Evolutionary conservation across 2,797 vertebrate genomes (phyloP).

Genomic region (Nyctibius grandis): DNA sequence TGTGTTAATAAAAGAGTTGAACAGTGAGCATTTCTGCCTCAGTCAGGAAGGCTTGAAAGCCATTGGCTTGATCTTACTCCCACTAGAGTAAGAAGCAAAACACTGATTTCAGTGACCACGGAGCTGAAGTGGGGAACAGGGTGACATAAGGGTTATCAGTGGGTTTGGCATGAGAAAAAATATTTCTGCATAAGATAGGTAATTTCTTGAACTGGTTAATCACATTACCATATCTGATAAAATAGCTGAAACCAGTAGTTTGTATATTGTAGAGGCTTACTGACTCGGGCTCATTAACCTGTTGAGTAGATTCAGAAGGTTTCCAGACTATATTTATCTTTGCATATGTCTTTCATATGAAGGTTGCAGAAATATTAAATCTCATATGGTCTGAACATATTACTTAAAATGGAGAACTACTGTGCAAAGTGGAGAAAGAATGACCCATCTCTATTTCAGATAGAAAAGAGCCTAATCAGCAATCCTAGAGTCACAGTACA

Average conservation of each 20-base stretch:
- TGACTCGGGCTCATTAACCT: neutral
- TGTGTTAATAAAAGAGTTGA: neutral
- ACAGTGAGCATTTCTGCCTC: neutral
- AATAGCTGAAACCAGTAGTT: neutral
- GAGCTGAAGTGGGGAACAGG: neutral
- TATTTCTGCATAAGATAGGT: neutral
- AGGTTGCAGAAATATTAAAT: neutral
- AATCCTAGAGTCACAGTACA: neutral
- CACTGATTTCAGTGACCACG: neutral
- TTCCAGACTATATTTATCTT: neutral
- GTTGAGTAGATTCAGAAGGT: neutral
- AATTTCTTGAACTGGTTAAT: neutral
- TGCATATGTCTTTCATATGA: neutral
- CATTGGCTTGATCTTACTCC: neutral
- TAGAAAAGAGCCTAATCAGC: neutral
- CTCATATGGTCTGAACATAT: neutral
- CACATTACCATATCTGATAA: neutral
- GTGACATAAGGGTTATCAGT: neutral
- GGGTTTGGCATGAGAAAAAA: neutral
- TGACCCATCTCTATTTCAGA: neutral
- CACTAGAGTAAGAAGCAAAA: neutral
- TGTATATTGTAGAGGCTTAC: neutral
- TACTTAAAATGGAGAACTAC: neutral
- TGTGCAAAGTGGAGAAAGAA: neutral
- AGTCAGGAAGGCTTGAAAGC: neutral